These are phyloP conservation scores for Hydrozoanthus gracilis DNA, from an alignment of 92 coral and sea anemone species.

Conservation along the genomic window DNA sequence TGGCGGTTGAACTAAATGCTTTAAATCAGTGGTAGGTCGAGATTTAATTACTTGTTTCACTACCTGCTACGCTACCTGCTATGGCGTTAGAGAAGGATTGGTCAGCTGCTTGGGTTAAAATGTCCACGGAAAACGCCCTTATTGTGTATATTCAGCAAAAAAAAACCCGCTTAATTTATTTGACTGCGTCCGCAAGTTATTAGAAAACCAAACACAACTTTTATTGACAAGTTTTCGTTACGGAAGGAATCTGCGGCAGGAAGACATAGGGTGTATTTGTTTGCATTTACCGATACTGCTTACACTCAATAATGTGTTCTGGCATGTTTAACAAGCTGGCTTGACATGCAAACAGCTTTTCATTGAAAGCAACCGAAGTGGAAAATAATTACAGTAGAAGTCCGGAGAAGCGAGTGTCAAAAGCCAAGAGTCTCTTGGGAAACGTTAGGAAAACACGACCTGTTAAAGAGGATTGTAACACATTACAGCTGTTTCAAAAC, in stretches of 20 bases:
- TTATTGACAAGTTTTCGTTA: not conserved
- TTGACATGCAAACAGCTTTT: too few species aligned
- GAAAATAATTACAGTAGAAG: too few species aligned
- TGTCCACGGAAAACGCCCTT: conserved; percentile 21
- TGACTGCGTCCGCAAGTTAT: conserved; percentile 3
- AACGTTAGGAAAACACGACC: not conserved
- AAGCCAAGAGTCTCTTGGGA: too few species aligned
- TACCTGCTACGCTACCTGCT: conserved; percentile 22
- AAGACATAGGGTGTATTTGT: not conserved
- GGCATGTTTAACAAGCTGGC: too few species aligned
- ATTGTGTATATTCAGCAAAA: not conserved
- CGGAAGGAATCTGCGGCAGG: not conserved
- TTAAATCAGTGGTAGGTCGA: conserved; percentile 7
- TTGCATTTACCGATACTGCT: not conserved
- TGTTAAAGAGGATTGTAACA: not conserved
- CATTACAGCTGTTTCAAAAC: not conserved
- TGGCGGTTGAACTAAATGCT: conserved; percentile 15
- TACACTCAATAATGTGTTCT: too few species aligned
- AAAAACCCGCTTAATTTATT: not conserved
- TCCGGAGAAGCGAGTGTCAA: too few species aligned
- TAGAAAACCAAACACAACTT: not conserved
- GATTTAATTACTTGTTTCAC: conserved; percentile 3
- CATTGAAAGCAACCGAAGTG: too few species aligned
- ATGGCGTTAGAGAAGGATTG: conserved; percentile 4
- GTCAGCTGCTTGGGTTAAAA: not conserved